These are phyloP conservation scores for Agrotis puta DNA, from an alignment of 2,888 invertebrate genomes.

Conservation along the genomic window DNA sequence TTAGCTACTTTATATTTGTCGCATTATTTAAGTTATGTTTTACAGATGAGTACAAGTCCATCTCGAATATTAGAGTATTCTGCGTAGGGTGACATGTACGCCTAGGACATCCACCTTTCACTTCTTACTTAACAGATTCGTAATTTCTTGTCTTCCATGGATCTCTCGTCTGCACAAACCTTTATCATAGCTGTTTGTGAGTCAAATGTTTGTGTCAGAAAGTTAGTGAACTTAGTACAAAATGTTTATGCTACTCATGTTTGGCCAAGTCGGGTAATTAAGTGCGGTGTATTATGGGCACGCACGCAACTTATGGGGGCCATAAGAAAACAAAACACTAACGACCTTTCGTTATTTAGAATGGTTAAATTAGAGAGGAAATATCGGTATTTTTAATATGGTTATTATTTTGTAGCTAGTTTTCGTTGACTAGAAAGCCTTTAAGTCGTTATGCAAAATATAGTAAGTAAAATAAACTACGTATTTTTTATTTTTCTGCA, in stretches of 20 bases:
- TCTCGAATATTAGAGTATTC: not conserved
- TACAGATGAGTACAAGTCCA: not conserved
- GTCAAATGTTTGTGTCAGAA: constrained; percentile 70
- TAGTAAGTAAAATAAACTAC: not conserved
- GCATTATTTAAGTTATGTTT: too few species aligned
- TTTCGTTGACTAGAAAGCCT: not conserved
- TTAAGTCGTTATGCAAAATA: not conserved
- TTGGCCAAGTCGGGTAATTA: constrained; percentile 83
- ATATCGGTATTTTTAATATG: not conserved
- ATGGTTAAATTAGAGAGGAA: constrained; percentile 33
- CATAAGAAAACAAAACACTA: constrained; percentile 75
- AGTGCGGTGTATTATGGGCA: constrained; percentile 79
- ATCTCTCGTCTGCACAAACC: constrained; percentile 20
- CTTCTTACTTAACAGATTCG: not conserved
- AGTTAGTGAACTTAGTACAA: constrained; percentile 77
- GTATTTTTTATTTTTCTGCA: too few species aligned
- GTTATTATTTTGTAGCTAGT: not conserved
- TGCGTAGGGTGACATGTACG: not conserved
- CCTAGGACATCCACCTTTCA: not conserved
- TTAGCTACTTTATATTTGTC: too few species aligned
- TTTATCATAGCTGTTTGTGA: constrained; percentile 59
- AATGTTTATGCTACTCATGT: constrained; percentile 81
- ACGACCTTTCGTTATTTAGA: constrained; percentile 52
- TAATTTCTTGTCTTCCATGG: not conserved
- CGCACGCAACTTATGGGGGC: constrained; percentile 77